Percentiles rank a stretch among this genome's conserved stretches.
phyloP scores from a whole-genome alignment of 2,113 vertebrate genomes.

The Petroica traversi region DNA sequence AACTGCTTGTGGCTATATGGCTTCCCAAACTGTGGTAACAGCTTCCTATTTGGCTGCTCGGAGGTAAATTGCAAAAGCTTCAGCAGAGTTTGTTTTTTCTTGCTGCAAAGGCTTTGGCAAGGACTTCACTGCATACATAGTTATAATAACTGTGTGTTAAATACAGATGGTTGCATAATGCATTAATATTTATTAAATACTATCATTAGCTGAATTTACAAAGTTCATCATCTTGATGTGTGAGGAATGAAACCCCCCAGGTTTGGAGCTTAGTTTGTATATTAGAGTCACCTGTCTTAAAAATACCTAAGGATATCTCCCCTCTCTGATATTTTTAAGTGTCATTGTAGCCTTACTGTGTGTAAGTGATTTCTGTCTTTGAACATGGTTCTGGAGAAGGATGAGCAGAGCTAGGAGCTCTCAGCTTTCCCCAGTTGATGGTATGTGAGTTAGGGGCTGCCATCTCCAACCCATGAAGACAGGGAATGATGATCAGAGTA shows the following conservation, averaged over 20 bases:
- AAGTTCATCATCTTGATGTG: neutral
- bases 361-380: neutral
- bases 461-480: neutral
- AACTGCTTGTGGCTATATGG: neutral
- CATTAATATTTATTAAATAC: neutral
- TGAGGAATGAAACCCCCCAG: neutral
- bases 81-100: neutral
- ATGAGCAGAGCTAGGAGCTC: neutral
- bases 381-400: neutral
- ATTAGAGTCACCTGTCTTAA: neutral
- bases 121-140: neutral
- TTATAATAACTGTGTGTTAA: neutral
- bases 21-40: neutral
- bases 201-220: neutral
- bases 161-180: neutral
- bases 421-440: neutral
- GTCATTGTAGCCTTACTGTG: neutral
- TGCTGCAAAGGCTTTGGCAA: neutral
- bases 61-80: neutral
- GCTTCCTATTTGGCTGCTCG: accelerated
- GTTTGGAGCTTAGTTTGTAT: neutral
- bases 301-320: neutral
- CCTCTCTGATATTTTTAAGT: neutral
- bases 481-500: accelerated
- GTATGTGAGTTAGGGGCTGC: neutral